Evolutionary conservation across 2,797 vertebrate genomes (phyloP).

Genomic region (Coccyzus lansbergi): DNA sequence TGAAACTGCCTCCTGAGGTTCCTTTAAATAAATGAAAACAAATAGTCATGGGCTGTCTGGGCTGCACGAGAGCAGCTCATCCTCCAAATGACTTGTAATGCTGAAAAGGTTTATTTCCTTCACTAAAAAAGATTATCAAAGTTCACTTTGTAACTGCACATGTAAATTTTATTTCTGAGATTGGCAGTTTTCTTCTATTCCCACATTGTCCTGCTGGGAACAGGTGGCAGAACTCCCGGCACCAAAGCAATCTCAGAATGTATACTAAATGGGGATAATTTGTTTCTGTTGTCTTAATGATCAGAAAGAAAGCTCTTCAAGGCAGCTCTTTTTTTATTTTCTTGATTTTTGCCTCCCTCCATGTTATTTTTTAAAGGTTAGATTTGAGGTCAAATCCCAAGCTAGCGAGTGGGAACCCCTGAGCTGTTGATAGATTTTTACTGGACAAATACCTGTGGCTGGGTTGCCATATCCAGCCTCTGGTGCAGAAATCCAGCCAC

Average conservation of each 20-base stretch:
- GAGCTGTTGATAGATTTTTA: background rate
- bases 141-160: slow-evolving; percentile 38
- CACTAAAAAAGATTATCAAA: slow-evolving; percentile 36
- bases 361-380: background rate
- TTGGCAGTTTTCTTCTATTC: background rate
- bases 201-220: slow-evolving; percentile 34
- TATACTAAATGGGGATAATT: slow-evolving; percentile 13
- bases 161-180: slow-evolving; percentile 34
- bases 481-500: background rate
- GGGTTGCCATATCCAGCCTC: background rate
- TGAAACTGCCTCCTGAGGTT: background rate
- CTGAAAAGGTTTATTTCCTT: slow-evolving; percentile 12
- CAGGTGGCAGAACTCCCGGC: slow-evolving; percentile 48
- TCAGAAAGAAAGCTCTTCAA: slow-evolving; percentile 20
- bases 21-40: slow-evolving; percentile 43
- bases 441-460: background rate
- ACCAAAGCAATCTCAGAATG: slow-evolving; percentile 30
- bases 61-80: background rate
- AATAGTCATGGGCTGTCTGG: background rate
- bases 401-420: background rate
- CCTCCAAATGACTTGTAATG: background rate
- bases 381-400: slow-evolving; percentile 12
- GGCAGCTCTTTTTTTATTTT: background rate
- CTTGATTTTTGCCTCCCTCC: no score
- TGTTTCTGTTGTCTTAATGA: slow-evolving; percentile 15